Percentiles rank a stretch among this genome's conserved stretches.
Conservation (phyloP, 2,888 invertebrate species). For the Macropis europaea region DNA sequence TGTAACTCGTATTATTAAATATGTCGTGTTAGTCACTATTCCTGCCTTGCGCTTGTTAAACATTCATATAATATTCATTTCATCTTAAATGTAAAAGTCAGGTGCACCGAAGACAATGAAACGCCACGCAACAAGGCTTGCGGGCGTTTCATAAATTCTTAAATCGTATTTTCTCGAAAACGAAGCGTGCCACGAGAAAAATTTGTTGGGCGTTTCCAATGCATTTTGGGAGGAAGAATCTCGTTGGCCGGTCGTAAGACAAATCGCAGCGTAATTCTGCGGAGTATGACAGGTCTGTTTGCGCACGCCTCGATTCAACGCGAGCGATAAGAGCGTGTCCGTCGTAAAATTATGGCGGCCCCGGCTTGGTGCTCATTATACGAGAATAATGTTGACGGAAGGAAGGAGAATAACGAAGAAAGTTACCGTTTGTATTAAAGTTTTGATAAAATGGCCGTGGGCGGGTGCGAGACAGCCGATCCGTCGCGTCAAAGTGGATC, state of each 20-base stretch:
- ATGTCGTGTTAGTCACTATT: too few relatives aligned
- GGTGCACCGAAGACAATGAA: too few relatives aligned
- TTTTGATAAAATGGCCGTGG: slow-evolving; percentile 62
- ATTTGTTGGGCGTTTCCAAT: neutral
- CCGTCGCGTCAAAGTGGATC: slow-evolving; percentile 55
- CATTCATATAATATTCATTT: too few relatives aligned
- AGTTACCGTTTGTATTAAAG: slow-evolving; percentile 69
- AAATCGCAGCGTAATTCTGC: neutral
- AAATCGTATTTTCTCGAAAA: too few relatives aligned
- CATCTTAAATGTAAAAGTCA: too few relatives aligned
- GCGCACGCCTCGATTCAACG: slow-evolving; percentile 50
- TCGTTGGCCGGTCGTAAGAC: neutral
- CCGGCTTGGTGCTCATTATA: slow-evolving; percentile 69
- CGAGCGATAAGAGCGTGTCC: slow-evolving; percentile 52
- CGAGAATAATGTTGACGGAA: slow-evolving; percentile 74
- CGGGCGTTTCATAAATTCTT: too few relatives aligned
- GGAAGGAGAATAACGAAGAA: slow-evolving; percentile 71
- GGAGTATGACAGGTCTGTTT: slow-evolving; percentile 35
- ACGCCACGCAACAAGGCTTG: too few relatives aligned
- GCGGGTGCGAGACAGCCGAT: slow-evolving; percentile 50
- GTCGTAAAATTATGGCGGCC: slow-evolving; percentile 66
- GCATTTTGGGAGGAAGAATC: neutral
- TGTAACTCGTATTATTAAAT: too few relatives aligned
- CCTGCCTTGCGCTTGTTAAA: too few relatives aligned
- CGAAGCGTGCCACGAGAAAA: neutral